These are phyloP conservation scores for Lottia scabra DNA, from an alignment of 2,888 invertebrate genomes.

Conservation along the genomic window DNA sequence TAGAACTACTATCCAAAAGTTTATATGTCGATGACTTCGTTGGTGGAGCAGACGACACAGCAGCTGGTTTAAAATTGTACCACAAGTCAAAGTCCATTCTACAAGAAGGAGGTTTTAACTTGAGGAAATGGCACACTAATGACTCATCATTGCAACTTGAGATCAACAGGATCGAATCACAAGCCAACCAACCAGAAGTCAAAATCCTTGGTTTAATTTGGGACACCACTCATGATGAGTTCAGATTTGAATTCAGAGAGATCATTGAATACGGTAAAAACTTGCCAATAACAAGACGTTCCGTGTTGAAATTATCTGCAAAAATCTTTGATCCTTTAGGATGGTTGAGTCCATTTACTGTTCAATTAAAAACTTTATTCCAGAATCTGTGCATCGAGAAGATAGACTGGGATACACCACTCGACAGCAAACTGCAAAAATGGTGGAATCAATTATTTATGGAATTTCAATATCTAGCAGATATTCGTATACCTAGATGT, in stretches of 20 bases:
- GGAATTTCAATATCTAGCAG: not conserved
- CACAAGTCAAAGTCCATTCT: too few species aligned
- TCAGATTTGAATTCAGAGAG: not conserved
- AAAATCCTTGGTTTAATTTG: not conserved
- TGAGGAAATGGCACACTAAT: too few species aligned
- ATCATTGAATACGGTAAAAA: not conserved
- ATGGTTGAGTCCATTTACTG: not conserved
- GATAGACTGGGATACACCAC: not conserved
- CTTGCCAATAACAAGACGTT: not conserved
- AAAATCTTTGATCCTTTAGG: not conserved
- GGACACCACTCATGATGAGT: not conserved
- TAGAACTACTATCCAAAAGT: not conserved
- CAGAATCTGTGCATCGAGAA: not conserved
- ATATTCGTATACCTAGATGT: not conserved
- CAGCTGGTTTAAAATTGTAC: too few species aligned
- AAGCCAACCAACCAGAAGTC: not conserved
- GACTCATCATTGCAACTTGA: too few species aligned
- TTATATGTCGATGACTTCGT: conserved; percentile 6
- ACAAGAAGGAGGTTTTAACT: too few species aligned
- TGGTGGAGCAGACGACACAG: not conserved
- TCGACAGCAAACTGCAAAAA: not conserved
- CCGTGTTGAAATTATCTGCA: not conserved
- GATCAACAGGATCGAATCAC: too few species aligned
- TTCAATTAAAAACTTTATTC: not conserved
- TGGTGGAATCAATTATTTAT: not conserved